These are phyloP conservation scores for Riptortus pedestris DNA, from an alignment of 1,140 invertebrate species.

Conservation along the genomic window DNA sequence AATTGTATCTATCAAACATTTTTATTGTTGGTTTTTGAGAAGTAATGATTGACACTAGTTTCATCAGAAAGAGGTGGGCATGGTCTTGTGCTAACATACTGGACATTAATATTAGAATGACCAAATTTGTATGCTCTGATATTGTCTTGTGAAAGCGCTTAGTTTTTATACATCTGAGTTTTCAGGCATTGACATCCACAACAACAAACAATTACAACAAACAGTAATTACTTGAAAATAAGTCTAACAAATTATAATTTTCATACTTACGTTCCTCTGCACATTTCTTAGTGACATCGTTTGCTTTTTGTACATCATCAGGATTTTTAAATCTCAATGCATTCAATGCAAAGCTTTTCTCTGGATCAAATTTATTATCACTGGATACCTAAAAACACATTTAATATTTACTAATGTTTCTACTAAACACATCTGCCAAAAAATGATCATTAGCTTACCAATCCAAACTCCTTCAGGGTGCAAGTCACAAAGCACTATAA, in stretches of 20 bases:
- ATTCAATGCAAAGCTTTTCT: not conserved
- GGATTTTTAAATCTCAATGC: not conserved
- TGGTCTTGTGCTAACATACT: not conserved
- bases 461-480: not conserved
- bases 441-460: no score
- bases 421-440: no score
- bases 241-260: not conserved
- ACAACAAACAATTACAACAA: not conserved
- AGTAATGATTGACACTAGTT: no score
- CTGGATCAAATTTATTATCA: not conserved
- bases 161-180: not conserved
- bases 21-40: no score
- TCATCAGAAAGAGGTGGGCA: no score
- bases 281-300: not conserved
- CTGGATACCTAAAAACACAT: no score
- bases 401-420: no score
- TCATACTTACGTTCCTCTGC: not conserved
- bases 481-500: slow-evolving; percentile 1
- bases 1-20: no score
- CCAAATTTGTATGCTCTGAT: not conserved
- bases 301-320: slow-evolving; percentile 1
- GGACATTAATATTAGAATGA: not conserved
- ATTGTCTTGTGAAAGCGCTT: not conserved
- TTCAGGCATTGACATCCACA: not conserved
- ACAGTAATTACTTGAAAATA: not conserved